These are phyloP conservation scores for Synchiropus splendidus DNA, from an alignment of 2,113 vertebrate species.

Conservation along the genomic window DNA sequence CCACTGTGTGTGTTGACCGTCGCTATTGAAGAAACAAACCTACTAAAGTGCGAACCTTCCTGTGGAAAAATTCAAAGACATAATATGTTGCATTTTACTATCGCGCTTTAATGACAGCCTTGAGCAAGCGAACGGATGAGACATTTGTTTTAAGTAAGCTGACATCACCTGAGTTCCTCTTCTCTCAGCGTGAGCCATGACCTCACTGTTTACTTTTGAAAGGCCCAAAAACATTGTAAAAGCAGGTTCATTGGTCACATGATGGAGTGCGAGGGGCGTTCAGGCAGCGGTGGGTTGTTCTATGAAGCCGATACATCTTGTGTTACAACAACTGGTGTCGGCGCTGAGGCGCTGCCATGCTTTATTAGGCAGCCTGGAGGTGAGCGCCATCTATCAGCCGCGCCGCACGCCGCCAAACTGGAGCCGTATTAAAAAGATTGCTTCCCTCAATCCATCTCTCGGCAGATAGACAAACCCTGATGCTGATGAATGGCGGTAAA, in stretches of 20 bases:
- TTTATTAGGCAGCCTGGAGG: constrained; percentile 97
- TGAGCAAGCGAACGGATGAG: no score
- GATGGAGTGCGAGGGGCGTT: constrained; percentile 88
- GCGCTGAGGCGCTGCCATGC: constrained; percentile 89
- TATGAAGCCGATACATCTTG: constrained; percentile 99
- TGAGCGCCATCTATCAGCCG: constrained; percentile 92
- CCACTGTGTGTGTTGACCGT: no score
- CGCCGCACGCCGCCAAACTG: constrained; percentile 73
- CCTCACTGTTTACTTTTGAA: constrained; percentile 31
- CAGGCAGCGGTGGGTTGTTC: constrained; percentile 97
- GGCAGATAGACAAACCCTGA: constrained; percentile 76
- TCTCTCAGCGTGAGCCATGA: constrained; percentile 46
- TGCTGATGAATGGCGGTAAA: constrained; percentile 72
- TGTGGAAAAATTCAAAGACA: no score
- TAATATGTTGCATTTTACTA: no score
- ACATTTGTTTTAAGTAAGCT: constrained; percentile 23
- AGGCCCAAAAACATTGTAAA: constrained; percentile 49
- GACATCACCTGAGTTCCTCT: constrained; percentile 36
- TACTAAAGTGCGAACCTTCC: no score
- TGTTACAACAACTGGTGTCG: constrained; percentile 98
- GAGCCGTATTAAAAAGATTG: constrained; percentile 62
- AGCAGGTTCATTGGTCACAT: constrained; percentile 39
- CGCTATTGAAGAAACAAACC: no score
- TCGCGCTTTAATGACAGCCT: no score
- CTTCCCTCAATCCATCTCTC: constrained; percentile 75